Base-by-base conservation (phyloP, 2,113 vertebrate species). In the Chamaea fasciata region DNA sequence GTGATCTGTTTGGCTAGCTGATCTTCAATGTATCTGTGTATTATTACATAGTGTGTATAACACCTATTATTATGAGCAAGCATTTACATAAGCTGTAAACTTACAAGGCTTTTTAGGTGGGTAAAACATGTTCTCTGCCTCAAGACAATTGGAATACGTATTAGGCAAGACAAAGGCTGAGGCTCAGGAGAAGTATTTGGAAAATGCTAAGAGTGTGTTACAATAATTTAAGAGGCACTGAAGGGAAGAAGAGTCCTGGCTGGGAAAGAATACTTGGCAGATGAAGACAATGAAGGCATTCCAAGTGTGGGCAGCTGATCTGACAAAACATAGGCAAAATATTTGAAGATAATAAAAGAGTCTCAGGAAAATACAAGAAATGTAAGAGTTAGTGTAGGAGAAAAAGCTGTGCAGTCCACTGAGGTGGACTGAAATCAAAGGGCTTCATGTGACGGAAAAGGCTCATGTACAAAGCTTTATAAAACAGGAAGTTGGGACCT, bases 31-130 rank as follows among this genome's bases (percentile, higher is more conserved):
- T 9, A 16, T 13, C 11, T 55, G 1, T 47, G 4, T 24, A n/a
- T 50, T 27, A n/a, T 46, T 70, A 37, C 21, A 10, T 8, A 15
- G 7, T 11, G 18, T 26, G 6, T 55, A 52, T 67, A 41, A n/a
- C 27, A 67, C 41, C 28, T 87, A 7, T 14, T 71, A 19, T 46
- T 92, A 30, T 56, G 35, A 87, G 37, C 35, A 63, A 84, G 19
- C 3, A 20, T 79, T 97, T 87, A 33, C 10, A 21, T 33, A 37
- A 78, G 4, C 30, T 87, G 26, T 59, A 75, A 57, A 84, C 76
- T 98, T 98, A 13, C 97, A 97, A 98, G 98, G 98, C 30, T 98
- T 98, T 26, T 98, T 98, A 79, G 98, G 41, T 69, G n/a, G 14
- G 15, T 82, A 59, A 82, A 81, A 22, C 12, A 5, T 7, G 10